These are phyloP conservation scores for Drosophila flavopinicola DNA, from an alignment of 2,888 invertebrate genomes.

Conservation along the genomic window DNA sequence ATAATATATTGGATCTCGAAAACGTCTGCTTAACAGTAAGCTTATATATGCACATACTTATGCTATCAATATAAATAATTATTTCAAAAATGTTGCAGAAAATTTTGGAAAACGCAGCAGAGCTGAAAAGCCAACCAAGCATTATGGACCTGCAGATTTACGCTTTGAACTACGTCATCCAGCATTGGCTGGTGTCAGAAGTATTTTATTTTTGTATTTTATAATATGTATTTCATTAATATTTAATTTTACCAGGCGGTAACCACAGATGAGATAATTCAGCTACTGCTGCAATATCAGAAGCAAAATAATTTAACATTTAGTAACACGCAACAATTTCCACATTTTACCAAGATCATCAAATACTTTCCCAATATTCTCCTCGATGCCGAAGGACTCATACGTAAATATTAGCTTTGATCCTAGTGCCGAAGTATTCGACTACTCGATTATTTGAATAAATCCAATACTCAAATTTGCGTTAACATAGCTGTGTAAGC, in stretches of 20 bases:
- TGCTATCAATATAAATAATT: no score
- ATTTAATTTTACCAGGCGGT: slow-evolving; percentile 13
- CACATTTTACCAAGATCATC: slow-evolving; percentile 55
- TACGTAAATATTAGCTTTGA: slow-evolving; percentile 11
- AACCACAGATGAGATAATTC: slow-evolving; percentile 23
- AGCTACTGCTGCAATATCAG: slow-evolving; percentile 44
- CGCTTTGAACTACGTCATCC: slow-evolving; percentile 53
- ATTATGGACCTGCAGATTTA: slow-evolving; percentile 48
- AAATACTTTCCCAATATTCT: slow-evolving; percentile 48
- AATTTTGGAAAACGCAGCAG: slow-evolving; percentile 33
- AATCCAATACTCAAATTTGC: not conserved
- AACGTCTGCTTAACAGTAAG: slow-evolving; percentile 42
- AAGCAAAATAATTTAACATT: slow-evolving; percentile 43
- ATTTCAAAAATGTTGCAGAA: slow-evolving; percentile 30
- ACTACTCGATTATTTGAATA: not conserved
- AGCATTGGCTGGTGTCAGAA: slow-evolving; percentile 43
- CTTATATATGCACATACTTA: not conserved
- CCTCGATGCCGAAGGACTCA: slow-evolving; percentile 47
- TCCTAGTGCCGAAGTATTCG: not conserved
- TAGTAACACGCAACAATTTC: slow-evolving; percentile 40
- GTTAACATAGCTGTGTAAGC: slow-evolving; percentile 4
- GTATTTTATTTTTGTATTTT: not conserved
- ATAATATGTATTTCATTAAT: not conserved
- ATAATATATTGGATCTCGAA: slow-evolving; percentile 54
- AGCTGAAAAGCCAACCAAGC: slow-evolving; percentile 14